These are phyloP conservation scores for Propithecus deckenii DNA, from an alignment of 2,797 vertebrate species.

Conservation along the genomic window DNA sequence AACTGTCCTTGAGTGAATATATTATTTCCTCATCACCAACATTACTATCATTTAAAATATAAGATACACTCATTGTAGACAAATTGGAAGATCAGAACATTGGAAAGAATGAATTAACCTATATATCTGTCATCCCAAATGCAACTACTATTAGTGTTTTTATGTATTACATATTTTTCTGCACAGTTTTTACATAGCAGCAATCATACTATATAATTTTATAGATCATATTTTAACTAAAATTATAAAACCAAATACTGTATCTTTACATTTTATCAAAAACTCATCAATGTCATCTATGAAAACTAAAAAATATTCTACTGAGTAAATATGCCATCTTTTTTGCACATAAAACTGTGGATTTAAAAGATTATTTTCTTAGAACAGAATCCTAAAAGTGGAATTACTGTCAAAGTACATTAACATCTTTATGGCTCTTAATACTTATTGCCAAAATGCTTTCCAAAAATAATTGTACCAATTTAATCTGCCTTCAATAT, in stretches of 20 bases:
- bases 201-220: not conserved
- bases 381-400: conserved; percentile 48
- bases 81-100: not conserved
- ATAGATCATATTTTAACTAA: not conserved
- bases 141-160: not conserved
- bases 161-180: not conserved
- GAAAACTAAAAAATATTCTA: conserved; percentile 53
- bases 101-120: conserved; percentile 7
- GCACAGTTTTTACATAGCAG: not conserved
- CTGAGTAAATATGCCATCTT: not conserved
- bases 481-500: conserved; percentile 63
- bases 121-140: not conserved
- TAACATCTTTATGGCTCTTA: conserved; percentile 32
- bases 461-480: conserved; percentile 38
- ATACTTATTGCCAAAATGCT: conserved; percentile 46
- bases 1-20: not conserved
- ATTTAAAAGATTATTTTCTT: conserved; percentile 50
- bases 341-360: not conserved
- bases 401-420: conserved; percentile 57
- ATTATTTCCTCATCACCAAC: not conserved
- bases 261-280: conserved; percentile 26
- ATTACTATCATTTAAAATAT: not conserved
- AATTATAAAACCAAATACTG: not conserved
- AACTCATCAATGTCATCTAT: conserved; percentile 1
- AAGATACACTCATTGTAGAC: not conserved